Evolutionary conservation across 2,888 invertebrate species (phyloP).

Genomic region (Isoperla grammatica): DNA sequence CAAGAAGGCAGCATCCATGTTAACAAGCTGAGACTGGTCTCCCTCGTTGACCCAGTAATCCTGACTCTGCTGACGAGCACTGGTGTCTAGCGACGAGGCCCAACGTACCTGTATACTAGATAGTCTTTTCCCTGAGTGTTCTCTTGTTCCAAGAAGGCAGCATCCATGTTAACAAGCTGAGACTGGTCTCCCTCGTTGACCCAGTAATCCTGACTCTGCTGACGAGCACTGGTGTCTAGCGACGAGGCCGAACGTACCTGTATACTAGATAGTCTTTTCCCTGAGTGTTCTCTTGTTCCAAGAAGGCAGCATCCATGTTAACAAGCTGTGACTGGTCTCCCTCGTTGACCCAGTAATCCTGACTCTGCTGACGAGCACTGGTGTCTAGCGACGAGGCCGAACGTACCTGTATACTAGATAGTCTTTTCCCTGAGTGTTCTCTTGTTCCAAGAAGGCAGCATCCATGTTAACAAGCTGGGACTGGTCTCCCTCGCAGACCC

Average conservation of each 20-base stretch:
- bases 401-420: conserved; percentile 69
- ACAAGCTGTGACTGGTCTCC: conserved; percentile 71
- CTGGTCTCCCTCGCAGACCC: conserved; percentile 81
- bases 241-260: conserved; percentile 54
- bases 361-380: conserved; percentile 67
- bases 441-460: conserved; percentile 63
- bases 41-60: conserved; percentile 78
- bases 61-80: conserved; percentile 66
- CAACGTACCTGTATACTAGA: conserved; percentile 65
- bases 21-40: conserved; percentile 71
- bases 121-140: conserved; percentile 58
- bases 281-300: conserved; percentile 45
- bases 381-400: conserved; percentile 50
- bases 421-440: conserved; percentile 53
- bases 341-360: conserved; percentile 77
- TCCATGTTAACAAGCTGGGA: conserved; percentile 71
- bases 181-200: conserved; percentile 78
- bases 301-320: conserved; percentile 76
- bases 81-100: too few species aligned
- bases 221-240: conserved; percentile 73
- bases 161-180: conserved; percentile 69
- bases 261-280: conserved; percentile 74
- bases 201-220: conserved; percentile 70
- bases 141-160: conserved; percentile 60
- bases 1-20: conserved; percentile 77